These are phyloP conservation scores for Linnaemya vulpina DNA, from an alignment of 2,888 invertebrate species.

Conservation along the genomic window DNA sequence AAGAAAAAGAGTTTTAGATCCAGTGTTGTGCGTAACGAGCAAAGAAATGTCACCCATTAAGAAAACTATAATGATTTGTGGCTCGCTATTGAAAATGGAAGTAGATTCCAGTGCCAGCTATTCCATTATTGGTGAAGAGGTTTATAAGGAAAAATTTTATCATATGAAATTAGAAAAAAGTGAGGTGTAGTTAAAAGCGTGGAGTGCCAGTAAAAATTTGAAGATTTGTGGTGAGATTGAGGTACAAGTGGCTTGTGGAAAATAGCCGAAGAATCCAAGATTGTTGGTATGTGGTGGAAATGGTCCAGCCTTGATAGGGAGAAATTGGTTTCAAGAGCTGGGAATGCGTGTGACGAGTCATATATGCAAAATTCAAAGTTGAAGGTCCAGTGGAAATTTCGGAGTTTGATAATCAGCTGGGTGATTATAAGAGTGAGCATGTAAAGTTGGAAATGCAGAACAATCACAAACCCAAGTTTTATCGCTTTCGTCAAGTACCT, in stretches of 20 bases:
- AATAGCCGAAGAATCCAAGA: not conserved
- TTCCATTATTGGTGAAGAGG: conserved; percentile 23
- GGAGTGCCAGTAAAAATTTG: too few relatives aligned
- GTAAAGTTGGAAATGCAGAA: too few relatives aligned
- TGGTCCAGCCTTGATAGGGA: conserved; percentile 43
- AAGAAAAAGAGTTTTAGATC: too few relatives aligned
- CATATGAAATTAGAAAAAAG: conserved; percentile 7
- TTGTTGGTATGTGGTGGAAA: conserved; percentile 30
- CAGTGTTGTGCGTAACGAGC: conserved; percentile 4
- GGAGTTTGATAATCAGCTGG: too few relatives aligned
- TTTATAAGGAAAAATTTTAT: conserved; percentile 15
- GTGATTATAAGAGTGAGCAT: too few relatives aligned
- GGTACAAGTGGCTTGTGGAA: not conserved
- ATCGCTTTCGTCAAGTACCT: too few relatives aligned
- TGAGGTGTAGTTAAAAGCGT: too few relatives aligned
- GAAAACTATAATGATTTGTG: conserved; percentile 5
- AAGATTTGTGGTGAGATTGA: too few relatives aligned
- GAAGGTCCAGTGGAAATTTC: conserved; percentile 8
- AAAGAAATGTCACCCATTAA: conserved; percentile 4
- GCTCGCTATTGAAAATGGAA: conserved; percentile 35
- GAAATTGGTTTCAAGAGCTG: conserved; percentile 50
- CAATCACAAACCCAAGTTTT: too few relatives aligned
- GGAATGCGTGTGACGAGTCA: conserved; percentile 15
- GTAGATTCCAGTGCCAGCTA: conserved; percentile 28
- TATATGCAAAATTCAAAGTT: not conserved